A percentile compares a stretch with the other conserved stretches of the same genome.
Evolutionary conservation across 2,113 vertebrate genomes (phyloP).

Genomic region (Hemiprocne comata): DNA sequence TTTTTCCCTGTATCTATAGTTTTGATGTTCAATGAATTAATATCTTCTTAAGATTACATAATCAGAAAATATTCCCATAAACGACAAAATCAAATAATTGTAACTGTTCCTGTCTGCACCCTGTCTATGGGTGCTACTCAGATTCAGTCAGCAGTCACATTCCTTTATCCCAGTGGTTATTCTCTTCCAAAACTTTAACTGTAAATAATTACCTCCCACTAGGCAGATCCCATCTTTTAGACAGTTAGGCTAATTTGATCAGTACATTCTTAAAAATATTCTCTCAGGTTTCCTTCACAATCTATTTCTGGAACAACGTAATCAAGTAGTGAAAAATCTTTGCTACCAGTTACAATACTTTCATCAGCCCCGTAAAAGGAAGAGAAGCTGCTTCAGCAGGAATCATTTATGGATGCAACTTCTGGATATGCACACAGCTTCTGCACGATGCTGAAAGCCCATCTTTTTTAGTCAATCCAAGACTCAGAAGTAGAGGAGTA

Average conservation of each 20-base stretch:
- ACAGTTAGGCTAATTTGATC: not conserved
- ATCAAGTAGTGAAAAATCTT: not conserved
- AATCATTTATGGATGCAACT: conserved; percentile 35
- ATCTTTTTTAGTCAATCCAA: conserved; percentile 6
- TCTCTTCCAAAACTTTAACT: not conserved
- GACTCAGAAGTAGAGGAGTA: not conserved
- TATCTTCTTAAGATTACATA: not conserved
- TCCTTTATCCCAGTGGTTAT: not conserved
- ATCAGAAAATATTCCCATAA: not conserved
- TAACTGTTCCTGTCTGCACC: not conserved
- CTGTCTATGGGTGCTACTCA: not conserved
- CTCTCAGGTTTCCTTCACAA: not conserved
- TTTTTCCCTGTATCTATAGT: not conserved
- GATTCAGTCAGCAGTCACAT: not conserved
- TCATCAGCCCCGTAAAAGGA: conserved; percentile 50
- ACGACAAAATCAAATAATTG: not conserved
- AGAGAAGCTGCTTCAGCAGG: conserved; percentile 54
- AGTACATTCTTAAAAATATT: not conserved
- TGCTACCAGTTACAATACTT: conserved; percentile 48
- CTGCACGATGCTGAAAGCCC: conserved; percentile 10
- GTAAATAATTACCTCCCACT: not conserved
- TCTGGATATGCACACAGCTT: not conserved
- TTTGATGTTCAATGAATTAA: not conserved
- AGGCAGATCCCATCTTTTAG: not conserved
- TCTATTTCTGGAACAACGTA: not conserved